Evolutionary conservation across 2,888 invertebrate species (phyloP), one percentile per base, ranked within the genome.

Genomic region (Caenorhabditis wallacei): DNA sequence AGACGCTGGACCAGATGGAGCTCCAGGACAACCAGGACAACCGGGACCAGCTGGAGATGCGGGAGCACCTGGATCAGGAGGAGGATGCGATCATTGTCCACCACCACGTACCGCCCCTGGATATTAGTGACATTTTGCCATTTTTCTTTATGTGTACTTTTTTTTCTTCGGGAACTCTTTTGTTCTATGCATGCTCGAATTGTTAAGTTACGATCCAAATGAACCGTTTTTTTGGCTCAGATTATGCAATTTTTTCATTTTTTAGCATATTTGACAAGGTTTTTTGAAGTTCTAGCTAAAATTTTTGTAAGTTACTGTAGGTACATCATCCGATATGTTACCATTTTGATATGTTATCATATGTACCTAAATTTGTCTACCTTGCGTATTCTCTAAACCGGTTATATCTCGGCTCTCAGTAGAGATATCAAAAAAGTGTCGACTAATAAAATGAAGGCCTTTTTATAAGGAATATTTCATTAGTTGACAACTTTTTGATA

Each of bases 81-180:
- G 86, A 70, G 80, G 84, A 56, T 86, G 86, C 80, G 84, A 85
- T 48, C 86, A 86, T 63, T 86, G 86, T 64, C 83, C 84, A 68
- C 83, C 86, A 56, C 81, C 86, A 30, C 70, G 86, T 66, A 81
- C 84, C 70, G 86, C 86, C 3, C 84, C 83, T 35, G 86, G 86
- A 75, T 86, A 86, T 75, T 86, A 82, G 69, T 22, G 35, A 3
- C 30, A 43, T 8, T 35, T 37, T 61, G 35, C 35, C 61, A 51
- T 53, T 70, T 20, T 51, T 43, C 13, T 2, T 20, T 53, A 20
- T 53, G 53, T 30, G 30, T 30, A 3, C 8, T 30, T 30, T 30
- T 30, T 30, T 30, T 8, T 3, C 8, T 8, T 30, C 30, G 3
- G 4, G 30, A 5, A 5, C 30, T 30, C 24, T 53, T 48, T 18